Base-by-base conservation (phyloP, 2,113 vertebrate genomes). In the Onychostruthus taczanowskii region DNA sequence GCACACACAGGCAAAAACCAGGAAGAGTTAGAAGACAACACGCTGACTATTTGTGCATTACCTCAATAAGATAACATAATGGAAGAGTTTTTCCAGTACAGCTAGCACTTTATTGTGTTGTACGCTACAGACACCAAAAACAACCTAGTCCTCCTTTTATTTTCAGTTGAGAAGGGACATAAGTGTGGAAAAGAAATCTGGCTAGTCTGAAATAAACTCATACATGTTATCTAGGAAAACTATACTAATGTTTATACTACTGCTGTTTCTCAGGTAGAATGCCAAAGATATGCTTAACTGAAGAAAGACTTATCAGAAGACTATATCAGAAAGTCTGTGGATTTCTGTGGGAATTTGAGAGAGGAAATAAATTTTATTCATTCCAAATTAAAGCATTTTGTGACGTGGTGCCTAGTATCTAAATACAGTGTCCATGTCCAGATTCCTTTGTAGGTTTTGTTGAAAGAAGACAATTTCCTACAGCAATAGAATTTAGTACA, bases 141-240 rank as follows among this genome's bases (percentile, higher is more conserved):
- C 4, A 4, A 47, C 27, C 10, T 47, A 26, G 2, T 2, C 8
- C 1, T 23, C 4, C 8, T 70, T 69, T 52, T 50, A 7, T 11
- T 81, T 84, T 70, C 26, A 6, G 3, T 17, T 90, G 59, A 26
- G 39, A 83, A 83, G 58, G 46, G 30, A n/a, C 6, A 44, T 9
- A 83, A 22, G 7, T 66, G 6, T 72, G 35, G 43, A 94, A 92
- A 83, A 87, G 24, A 82, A 37, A 30, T 76, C 67, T 44, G 14
- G 1, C 6, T 20, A 35, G 10, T 58, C 8, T 78, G 33, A 84
- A 61, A 50, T n/a, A 79, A 80, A 80, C 5, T 39, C 2, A 30
- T 30, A 11, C 13, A 11, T 69, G 27, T 37, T 86, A 68, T 70
- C 28, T 56, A 4, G 16, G 41, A 72, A 84, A 69, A 26, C 5